These are phyloP conservation scores for Palythoa grandis DNA, from an alignment of 92 coral and sea anemone species.

Conservation along the genomic window DNA sequence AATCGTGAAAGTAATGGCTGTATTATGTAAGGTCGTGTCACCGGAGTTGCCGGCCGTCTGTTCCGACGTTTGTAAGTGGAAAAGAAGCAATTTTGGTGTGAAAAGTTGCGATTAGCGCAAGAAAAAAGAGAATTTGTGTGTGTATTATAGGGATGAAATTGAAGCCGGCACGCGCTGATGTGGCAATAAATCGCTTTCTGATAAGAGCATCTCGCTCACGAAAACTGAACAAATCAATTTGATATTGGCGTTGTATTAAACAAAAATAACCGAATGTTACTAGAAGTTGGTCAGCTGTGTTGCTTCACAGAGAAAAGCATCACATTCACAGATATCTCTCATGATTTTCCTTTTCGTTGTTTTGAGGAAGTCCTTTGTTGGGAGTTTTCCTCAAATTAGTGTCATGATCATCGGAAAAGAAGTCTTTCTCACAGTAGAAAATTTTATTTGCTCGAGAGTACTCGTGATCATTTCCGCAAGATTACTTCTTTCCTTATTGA, in stretches of 20 bases:
- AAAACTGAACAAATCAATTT: not conserved
- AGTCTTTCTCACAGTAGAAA: too few species aligned
- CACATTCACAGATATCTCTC: conserved; percentile 39
- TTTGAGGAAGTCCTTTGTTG: not conserved
- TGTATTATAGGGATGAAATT: not conserved
- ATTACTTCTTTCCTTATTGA: not conserved
- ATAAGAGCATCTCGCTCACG: not conserved
- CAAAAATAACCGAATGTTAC: not conserved
- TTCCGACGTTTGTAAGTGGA: not conserved
- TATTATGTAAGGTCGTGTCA: not conserved
- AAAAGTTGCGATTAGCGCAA: not conserved
- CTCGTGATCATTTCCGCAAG: conserved; percentile 8
- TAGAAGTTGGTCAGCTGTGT: not conserved
- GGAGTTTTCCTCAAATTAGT: not conserved
- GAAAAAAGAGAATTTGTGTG: conserved; percentile 3
- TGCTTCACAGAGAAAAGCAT: not conserved
- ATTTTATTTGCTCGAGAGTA: not conserved
- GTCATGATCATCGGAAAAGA: conserved; percentile 3
- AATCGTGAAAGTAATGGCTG: not conserved
- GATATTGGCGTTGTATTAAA: not conserved
- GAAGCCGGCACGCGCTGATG: conserved; percentile 10
- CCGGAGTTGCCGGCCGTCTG: not conserved
- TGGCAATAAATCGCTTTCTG: not conserved
- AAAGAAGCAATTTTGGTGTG: not conserved
- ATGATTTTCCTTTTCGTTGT: not conserved